Conservation (phyloP, 2,113 vertebrate species). For the Hydrochoerus hydrochaeris region DNA sequence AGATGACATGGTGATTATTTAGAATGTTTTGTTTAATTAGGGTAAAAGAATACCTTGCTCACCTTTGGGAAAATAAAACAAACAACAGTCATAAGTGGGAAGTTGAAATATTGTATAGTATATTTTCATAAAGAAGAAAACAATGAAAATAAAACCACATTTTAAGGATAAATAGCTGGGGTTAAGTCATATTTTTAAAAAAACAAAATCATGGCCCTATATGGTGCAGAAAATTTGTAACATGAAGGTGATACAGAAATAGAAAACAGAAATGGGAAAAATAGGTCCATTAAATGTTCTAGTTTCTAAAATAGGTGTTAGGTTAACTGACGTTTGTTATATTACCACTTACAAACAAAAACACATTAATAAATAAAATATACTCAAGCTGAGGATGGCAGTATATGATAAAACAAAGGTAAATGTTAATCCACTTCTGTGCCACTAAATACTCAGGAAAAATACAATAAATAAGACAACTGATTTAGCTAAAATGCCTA, state of each 20-base stretch:
- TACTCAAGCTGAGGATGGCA: not conserved
- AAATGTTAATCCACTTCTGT: constrained; percentile 26
- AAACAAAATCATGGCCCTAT: not conserved
- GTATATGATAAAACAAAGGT: constrained; percentile 8
- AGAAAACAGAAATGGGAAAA: not conserved
- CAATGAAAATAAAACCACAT: not conserved
- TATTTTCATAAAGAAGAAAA: constrained; percentile 39
- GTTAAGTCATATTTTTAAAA: not conserved
- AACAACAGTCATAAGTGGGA: not conserved
- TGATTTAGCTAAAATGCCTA: constrained; percentile 11
- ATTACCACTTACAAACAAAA: constrained; percentile 15
- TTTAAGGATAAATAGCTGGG: not conserved
- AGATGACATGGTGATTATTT: not conserved
- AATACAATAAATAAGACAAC: not conserved
- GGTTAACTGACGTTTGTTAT: not conserved
- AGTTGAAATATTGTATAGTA: not conserved
- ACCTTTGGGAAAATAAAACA: not conserved
- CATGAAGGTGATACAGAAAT: not conserved
- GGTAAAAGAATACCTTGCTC: not conserved
- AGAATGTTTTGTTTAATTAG: not conserved
- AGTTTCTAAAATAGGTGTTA: not conserved
- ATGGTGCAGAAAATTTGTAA: not conserved
- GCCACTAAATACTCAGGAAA: not conserved
- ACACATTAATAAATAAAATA: not conserved
- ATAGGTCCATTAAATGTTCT: not conserved